phyloP scores from a whole-genome alignment of 2,888 invertebrate genomes.

The Poecilus cupreus region DNA sequence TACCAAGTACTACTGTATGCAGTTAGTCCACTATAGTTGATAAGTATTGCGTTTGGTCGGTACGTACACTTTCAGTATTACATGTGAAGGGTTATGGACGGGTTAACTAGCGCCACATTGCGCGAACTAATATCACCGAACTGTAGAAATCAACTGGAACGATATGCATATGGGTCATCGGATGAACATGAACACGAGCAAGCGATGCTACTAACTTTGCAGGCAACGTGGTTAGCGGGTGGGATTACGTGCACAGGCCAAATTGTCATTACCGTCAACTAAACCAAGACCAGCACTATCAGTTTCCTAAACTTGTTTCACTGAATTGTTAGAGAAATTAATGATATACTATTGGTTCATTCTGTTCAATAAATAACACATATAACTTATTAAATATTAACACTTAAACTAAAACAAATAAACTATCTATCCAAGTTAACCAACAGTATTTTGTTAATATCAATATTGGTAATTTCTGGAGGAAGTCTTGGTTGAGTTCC shows the following conservation, averaged over 20 bases:
- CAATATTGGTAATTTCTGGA: neutral
- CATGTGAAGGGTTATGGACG: conserved; percentile 20
- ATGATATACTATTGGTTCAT: neutral
- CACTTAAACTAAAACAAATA: too few species aligned
- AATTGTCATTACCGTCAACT: neutral
- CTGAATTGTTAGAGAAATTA: neutral
- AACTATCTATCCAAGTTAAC: too few species aligned
- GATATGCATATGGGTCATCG: conserved; percentile 10
- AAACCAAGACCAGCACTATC: neutral
- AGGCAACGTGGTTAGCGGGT: conserved; percentile 28
- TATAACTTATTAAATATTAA: too few species aligned
- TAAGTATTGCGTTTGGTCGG: conserved; percentile 74
- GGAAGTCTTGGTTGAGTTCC: neutral
- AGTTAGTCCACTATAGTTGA: conserved; percentile 69
- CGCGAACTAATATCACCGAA: conserved; percentile 10
- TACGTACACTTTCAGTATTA: conserved; percentile 40
- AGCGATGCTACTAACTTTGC: conserved; percentile 22
- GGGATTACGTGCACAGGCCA: conserved; percentile 2
- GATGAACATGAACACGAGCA: neutral
- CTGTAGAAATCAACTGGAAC: conserved; percentile 2
- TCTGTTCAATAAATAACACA: too few species aligned
- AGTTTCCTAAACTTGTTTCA: neutral
- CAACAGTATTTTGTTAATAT: too few species aligned
- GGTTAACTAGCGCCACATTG: neutral
- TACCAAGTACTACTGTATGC: conserved; percentile 58